Base-by-base conservation (phyloP, 2,888 invertebrate species). In the Eupithecia subfuscata region DNA sequence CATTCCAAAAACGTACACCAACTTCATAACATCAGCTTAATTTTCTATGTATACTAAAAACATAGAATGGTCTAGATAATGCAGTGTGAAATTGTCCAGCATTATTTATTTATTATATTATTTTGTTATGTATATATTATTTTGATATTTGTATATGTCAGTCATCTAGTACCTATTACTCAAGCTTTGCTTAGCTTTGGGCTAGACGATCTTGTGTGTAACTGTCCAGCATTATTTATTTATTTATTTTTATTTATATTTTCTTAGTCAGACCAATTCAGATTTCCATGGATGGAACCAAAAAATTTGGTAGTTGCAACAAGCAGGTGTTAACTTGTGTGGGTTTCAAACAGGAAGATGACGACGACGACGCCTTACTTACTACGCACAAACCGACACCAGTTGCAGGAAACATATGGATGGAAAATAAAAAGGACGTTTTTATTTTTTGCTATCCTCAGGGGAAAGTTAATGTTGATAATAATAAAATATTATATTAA, bases 291-390 rank as follows among this genome's bases (percentile, higher is more conserved):
- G n/a, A 22, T n/a, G 40, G 30, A 30, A 30, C 30, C 22, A 40
- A 9, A 12, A 8, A 37, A 37, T n/a, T n/a, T 7, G 5, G 34
- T 34, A 18, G 11, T 64, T 64, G 37, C 37, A 65, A 37, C 78
- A 74, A 71, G n/a, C 76, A 74, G 71, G 72, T 77, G 77, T 67
- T 60, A 52, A 48, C 67, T 82, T 76, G 84, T 83, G 87, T 88
- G 82, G 86, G 88, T 79, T 84, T 80, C 75, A 81, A 78, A 79
- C 75, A 84, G 83, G 82, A 85, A 86, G 80, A 67, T 37, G 65
- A 16, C 37, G 65, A 12, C 40, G 40, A 37, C 43, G 43, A 52
- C n/a, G 52, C 7, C 9, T 52, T 8, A 52, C 48, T 48, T 48
- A 48, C 18, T 18, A 48, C 56, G 56, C 56, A 56, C 56, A 56